Conservation (phyloP, 2,113 vertebrate genomes). For the zebrafish (Danio rerio) region DNA sequence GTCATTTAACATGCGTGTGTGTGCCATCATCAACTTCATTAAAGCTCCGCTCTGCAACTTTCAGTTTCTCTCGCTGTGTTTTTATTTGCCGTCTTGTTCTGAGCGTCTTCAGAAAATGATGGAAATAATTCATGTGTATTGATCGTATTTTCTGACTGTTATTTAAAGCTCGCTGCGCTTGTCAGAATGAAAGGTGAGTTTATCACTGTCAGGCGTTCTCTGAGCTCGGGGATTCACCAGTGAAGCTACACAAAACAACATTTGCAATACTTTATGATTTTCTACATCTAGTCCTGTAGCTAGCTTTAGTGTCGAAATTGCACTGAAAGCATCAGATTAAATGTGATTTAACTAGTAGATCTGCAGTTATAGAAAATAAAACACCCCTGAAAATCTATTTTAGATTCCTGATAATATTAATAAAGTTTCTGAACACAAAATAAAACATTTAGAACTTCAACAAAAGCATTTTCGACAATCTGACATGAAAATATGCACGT, state of each 20-base stretch:
- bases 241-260: not conserved
- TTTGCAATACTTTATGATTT: not conserved
- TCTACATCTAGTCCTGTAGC: not conserved
- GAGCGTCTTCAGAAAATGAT: not conserved
- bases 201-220: not conserved
- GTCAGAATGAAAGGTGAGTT: not conserved
- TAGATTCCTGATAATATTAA: not conserved
- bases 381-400: not conserved
- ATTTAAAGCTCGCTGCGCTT: not conserved
- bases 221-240: not conserved
- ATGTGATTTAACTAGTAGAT: not conserved
- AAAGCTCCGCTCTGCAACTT: not conserved
- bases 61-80: not conserved
- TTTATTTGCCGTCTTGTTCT: not conserved
- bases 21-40: constrained; percentile 36
- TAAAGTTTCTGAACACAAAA: not conserved
- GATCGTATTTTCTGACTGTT: constrained; percentile 30
- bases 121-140: not conserved
- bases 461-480: not conserved
- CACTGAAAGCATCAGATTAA: not conserved
- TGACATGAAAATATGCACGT: constrained; percentile 2
- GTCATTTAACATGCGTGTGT: constrained; percentile 42
- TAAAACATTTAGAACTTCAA: constrained; percentile 7
- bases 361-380: not conserved
- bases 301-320: not conserved